These are phyloP conservation scores for Sphaerophoria rueppellii DNA, from an alignment of 2,888 invertebrate species.

Conservation along the genomic window DNA sequence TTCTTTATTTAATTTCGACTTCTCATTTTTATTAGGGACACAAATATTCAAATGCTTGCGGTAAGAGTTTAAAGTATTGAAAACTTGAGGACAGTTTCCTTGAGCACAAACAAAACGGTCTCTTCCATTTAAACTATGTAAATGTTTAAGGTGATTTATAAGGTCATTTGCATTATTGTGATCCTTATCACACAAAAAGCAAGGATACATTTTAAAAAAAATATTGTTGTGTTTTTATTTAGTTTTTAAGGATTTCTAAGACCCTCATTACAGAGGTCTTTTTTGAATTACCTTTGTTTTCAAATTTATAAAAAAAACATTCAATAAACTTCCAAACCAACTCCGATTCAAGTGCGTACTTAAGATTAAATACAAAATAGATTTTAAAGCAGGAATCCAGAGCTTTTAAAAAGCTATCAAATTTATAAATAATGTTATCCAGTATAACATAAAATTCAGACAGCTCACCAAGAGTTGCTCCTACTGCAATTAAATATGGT, in stretches of 20 bases:
- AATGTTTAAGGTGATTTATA: constrained; percentile 9
- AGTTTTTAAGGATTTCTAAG: constrained; percentile 1
- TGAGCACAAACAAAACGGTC: constrained; percentile 5
- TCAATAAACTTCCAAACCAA: neutral
- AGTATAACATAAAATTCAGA: neutral
- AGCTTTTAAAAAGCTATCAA: neutral
- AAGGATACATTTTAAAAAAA: constrained; percentile 15
- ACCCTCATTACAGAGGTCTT: constrained; percentile 1
- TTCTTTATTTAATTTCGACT: too few species aligned
- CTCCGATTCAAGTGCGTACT: too few species aligned
- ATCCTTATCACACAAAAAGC: neutral
- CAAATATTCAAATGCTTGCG: neutral
- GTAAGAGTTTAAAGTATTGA: constrained; percentile 3
- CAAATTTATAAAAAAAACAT: constrained; percentile 11
- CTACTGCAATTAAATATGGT: neutral
- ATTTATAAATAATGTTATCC: neutral
- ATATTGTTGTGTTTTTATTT: neutral
- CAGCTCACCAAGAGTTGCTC: neutral
- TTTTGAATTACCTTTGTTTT: constrained; percentile 5
- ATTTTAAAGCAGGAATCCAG: neutral
- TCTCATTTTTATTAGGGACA: too few species aligned
- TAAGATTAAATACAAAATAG: too few species aligned
- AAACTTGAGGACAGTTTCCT: constrained; percentile 9
- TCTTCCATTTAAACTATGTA: constrained; percentile 1
- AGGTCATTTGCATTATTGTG: neutral